Percentiles rank a stretch among this genome's conserved stretches.
phyloP scores from a whole-genome alignment of 2,888 invertebrate genomes.

The Nomada ruficornis region DNA sequence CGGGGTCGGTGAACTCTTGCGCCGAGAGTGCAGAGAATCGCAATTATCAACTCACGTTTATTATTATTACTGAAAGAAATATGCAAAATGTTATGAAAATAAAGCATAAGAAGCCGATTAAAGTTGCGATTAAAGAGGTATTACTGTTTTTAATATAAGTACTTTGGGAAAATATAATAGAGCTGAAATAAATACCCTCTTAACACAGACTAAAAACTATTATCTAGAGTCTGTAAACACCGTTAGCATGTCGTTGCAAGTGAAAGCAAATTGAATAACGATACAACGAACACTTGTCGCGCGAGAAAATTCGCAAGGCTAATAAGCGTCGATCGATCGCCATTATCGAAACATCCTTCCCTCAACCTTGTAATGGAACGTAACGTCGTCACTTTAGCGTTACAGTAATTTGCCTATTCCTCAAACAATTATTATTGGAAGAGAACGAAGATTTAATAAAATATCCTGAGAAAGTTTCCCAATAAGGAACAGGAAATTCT shows the following conservation, averaged over 20 bases:
- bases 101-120: no score
- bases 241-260: neutral
- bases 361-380: slow-evolving; percentile 21
- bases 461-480: neutral
- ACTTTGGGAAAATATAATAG: no score
- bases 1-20: neutral
- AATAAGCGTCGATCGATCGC: slow-evolving; percentile 50
- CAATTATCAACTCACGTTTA: no score
- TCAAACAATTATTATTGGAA: neutral
- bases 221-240: neutral
- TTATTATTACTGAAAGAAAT: no score
- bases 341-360: slow-evolving; percentile 17
- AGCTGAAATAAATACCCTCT: no score
- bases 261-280: neutral
- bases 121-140: no score
- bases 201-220: neutral
- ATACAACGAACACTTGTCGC: neutral
- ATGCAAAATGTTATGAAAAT: no score
- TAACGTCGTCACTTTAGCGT: slow-evolving; percentile 24
- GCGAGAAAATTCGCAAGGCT: slow-evolving; percentile 32
- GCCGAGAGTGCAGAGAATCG: no score
- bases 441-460: neutral
- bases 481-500: neutral
- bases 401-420: slow-evolving; percentile 2
- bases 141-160: no score